Conservation (phyloP, 2,113 vertebrate genomes). For the Phrynosoma platyrhinos region DNA sequence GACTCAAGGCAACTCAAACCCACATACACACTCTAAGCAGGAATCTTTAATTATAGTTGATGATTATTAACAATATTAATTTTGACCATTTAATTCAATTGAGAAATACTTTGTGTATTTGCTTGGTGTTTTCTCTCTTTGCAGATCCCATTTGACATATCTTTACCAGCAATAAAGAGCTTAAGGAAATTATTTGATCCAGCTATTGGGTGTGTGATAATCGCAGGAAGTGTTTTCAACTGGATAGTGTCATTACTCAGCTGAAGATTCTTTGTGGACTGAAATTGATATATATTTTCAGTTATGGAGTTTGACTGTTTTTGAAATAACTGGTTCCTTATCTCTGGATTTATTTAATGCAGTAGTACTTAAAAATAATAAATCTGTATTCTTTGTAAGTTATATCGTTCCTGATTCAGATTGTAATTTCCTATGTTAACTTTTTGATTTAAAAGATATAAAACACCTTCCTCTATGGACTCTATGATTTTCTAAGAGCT, state of each 20-base stretch:
- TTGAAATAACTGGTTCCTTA: slow-evolving; percentile 3
- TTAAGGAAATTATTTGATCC: slow-evolving; percentile 87
- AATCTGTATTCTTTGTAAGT: neutral
- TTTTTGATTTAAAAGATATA: slow-evolving; percentile 30
- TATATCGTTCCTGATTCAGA: slow-evolving; percentile 5
- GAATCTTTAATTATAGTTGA: neutral
- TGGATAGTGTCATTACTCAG: slow-evolving; percentile 83
- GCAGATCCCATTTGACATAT: slow-evolving; percentile 84
- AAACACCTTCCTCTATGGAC: neutral
- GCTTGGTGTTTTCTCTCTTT: neutral
- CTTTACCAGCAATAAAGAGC: slow-evolving; percentile 72
- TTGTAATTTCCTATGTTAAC: slow-evolving; percentile 33
- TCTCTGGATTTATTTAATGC: slow-evolving; percentile 29
- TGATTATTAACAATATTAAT: neutral
- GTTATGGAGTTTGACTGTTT: slow-evolving; percentile 23
- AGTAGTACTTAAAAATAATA: slow-evolving; percentile 45
- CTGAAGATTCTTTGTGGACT: slow-evolving; percentile 55
- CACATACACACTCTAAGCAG: neutral
- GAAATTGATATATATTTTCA: slow-evolving; percentile 21
- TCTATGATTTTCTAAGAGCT: neutral
- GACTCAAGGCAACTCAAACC: neutral
- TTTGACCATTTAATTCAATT: neutral
- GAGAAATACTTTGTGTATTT: neutral
- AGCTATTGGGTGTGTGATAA: slow-evolving; percentile 72
- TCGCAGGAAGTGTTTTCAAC: slow-evolving; percentile 73